A percentile compares a stretch with the other conserved stretches of the same genome.
Evolutionary conservation across 2,888 invertebrate species (phyloP).

Genomic region (Cyaniris semiargus): DNA sequence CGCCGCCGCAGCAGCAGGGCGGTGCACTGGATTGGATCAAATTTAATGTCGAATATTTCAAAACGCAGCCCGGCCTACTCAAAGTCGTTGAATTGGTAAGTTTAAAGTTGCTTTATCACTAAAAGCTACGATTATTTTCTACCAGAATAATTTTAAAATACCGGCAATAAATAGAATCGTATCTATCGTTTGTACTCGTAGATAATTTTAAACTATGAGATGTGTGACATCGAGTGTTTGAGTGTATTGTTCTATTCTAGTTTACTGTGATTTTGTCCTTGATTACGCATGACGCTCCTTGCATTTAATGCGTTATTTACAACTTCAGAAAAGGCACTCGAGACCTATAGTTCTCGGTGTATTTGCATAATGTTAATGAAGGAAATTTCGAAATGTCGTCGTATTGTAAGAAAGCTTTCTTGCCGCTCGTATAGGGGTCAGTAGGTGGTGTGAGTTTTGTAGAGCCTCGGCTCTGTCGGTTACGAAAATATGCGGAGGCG

Average conservation of each 20-base stretch:
- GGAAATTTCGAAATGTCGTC: slow-evolving; percentile 48
- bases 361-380: slow-evolving; percentile 38
- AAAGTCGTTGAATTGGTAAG: slow-evolving; percentile 92
- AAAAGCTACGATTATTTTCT: background rate
- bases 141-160: background rate
- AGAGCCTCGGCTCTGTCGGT: slow-evolving; percentile 30
- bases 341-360: slow-evolving; percentile 38
- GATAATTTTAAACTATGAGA: slow-evolving; percentile 14
- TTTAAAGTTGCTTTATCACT: slow-evolving; percentile 32
- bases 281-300: slow-evolving; percentile 21
- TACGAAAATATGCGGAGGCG: slow-evolving; percentile 40
- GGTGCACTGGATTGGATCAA: slow-evolving; percentile 84
- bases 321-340: slow-evolving; percentile 31
- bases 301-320: slow-evolving; percentile 24
- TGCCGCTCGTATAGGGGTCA: slow-evolving; percentile 52
- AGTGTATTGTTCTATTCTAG: slow-evolving; percentile 18
- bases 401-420: slow-evolving; percentile 58
- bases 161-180: background rate
- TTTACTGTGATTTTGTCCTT: slow-evolving; percentile 26
- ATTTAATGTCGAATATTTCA: slow-evolving; percentile 89
- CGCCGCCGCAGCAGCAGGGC: slow-evolving; percentile 76
- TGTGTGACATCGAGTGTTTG: slow-evolving; percentile 6
- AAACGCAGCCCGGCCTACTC: slow-evolving; percentile 88
- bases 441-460: slow-evolving; percentile 39
- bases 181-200: background rate